A percentile compares a stretch with the other conserved stretches of the same genome.
Evolutionary conservation across 2,113 vertebrate genomes (phyloP).

Genomic region (Circaetus cinerascens): DNA sequence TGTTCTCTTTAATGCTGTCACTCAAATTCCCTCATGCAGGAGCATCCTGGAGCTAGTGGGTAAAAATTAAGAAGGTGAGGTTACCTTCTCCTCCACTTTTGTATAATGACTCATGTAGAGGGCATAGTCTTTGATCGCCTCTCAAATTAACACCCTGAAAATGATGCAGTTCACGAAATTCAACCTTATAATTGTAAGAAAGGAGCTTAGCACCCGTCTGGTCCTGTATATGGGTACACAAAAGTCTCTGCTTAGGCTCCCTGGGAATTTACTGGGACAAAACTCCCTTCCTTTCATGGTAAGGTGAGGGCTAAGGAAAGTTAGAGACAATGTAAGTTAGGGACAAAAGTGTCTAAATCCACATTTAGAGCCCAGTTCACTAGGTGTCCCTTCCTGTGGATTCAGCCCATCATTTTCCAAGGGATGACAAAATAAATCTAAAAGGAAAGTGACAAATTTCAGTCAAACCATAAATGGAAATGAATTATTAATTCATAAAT

Average conservation of each 20-base stretch:
- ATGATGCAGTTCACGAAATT: background rate
- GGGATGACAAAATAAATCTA: background rate
- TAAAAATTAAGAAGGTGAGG: background rate
- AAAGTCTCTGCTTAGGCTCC: background rate
- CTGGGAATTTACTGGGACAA: background rate
- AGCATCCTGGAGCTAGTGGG: background rate
- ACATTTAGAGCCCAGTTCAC: background rate
- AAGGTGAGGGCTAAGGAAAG: background rate
- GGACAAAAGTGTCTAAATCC: background rate
- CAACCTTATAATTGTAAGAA: background rate
- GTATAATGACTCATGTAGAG: background rate
- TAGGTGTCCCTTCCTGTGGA: background rate
- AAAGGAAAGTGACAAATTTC: background rate
- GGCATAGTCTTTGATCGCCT: fast-evolving
- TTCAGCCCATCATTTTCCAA: background rate
- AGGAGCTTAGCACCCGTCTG: background rate
- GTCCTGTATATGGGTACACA: background rate
- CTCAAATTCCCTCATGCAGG: fast-evolving
- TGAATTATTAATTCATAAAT: background rate
- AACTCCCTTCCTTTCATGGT: background rate
- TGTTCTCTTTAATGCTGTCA: background rate
- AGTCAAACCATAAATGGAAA: background rate
- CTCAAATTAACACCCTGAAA: background rate
- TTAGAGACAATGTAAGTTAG: background rate
- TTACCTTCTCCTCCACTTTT: background rate